A percentile compares a stretch with the other conserved stretches of the same genome.
These are phyloP conservation scores for Tachycineta bicolor DNA, from an alignment of 2,113 vertebrate species.

Conservation along the genomic window DNA sequence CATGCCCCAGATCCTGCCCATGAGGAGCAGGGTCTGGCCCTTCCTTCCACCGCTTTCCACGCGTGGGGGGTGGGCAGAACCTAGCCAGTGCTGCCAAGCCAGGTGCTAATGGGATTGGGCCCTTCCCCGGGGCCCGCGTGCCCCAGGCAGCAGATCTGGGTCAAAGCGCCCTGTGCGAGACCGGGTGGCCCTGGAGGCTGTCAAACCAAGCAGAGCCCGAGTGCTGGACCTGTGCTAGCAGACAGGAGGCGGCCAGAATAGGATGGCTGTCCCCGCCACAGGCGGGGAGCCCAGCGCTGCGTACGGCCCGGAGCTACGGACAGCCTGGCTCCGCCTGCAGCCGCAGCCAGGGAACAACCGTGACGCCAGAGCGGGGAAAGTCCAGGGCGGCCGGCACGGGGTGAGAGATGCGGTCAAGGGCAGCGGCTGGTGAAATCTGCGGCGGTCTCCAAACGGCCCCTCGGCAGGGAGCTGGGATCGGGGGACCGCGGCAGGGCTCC, in stretches of 20 bases:
- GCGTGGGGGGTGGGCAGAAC: accelerated
- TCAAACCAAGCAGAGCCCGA: not conserved
- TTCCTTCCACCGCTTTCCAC: not conserved
- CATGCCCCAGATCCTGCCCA: not conserved
- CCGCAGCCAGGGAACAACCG: not conserved
- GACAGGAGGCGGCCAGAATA: not conserved
- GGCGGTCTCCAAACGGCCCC: not conserved
- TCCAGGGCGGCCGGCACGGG: not conserved
- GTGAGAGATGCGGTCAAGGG: not conserved
- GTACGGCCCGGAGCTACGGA: accelerated
- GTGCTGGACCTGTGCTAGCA: not conserved
- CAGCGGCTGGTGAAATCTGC: not conserved
- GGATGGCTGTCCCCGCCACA: too few species aligned
- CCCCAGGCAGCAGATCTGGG: not conserved
- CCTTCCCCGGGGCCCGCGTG: not conserved
- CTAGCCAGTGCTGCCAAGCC: accelerated
- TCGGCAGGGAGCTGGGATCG: not conserved
- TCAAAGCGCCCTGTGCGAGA: not conserved
- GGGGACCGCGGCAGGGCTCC: accelerated
- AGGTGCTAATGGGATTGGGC: too few species aligned
- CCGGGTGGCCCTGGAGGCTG: not conserved
- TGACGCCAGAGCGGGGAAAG: conserved; percentile 53
- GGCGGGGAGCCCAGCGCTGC: accelerated
- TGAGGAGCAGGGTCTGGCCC: not conserved
- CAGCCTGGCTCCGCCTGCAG: not conserved